Evolutionary conservation across 2,113 vertebrate species (phyloP), one percentile per base, ranked within the genome.

Genomic region (Regulus satrapa): DNA sequence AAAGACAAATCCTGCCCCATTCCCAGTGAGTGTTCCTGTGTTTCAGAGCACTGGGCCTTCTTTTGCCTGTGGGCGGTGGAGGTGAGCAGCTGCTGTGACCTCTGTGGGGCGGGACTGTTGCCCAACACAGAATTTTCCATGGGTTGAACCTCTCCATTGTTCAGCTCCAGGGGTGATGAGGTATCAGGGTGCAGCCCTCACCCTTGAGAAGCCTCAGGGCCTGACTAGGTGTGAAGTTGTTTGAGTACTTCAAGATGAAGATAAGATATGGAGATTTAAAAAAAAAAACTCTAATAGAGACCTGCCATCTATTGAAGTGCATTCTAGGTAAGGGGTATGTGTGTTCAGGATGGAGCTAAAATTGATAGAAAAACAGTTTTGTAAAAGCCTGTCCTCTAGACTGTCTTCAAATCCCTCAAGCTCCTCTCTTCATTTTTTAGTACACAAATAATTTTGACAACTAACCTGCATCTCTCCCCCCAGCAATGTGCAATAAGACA

Each of bases 191-290:
- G 83, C 94, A 95, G 83, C 63, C 83, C 56, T 94, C 24, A 1
- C 59, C 87, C 92, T 85, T 32, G 63, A 76, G 95, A 82, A 96
- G 92, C 96, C 96, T 88, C 78, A 12, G 94, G 95, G 94, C 83
- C 55, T 36, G 95, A 83, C 92, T 88, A 88, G 76, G 91, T 96
- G 93, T 96, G 95, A 96, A 95, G 74, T 87, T 92, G 72, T 88
- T 95, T 85, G 62, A 92, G 36, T 83, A 67, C 63, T 85, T 86
- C 31, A 55, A 88, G 94, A 96, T 95, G 79, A 82, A 96, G 94
- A 96, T 95, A 95, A 96, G 95, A 92, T 94, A 94, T 0, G 51
- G 78, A 74, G 38, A 83, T 74, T 68, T 19, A 3, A 14, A 85
- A 86, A n/a, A 3, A 14, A 85, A 85, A 73, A 31, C 32, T 38